Conservation (phyloP, 2,797 vertebrate species). For the Hyperoplus immaculatus region DNA sequence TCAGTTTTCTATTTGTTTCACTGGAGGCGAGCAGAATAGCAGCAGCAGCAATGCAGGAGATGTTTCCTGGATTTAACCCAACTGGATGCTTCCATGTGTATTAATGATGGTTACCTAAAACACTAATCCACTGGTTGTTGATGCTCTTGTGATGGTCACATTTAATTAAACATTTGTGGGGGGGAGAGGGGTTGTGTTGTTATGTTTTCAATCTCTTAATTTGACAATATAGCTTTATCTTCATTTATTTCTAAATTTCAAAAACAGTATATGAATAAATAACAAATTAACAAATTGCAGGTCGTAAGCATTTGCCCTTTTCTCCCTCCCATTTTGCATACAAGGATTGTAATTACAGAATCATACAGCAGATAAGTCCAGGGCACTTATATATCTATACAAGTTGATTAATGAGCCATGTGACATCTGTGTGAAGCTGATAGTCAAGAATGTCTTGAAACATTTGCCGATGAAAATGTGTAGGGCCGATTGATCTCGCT, state of each 20-base stretch:
- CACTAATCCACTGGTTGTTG: conserved; percentile 35
- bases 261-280: background rate
- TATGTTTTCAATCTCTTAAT: background rate
- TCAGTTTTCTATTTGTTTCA: conserved; percentile 16
- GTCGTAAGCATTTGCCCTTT: conserved; percentile 46
- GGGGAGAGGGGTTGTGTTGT: background rate
- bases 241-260: background rate
- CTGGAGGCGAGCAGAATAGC: conserved; percentile 45
- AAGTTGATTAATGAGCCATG: conserved; percentile 73
- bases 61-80: conserved; percentile 55
- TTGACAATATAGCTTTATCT: background rate
- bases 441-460: conserved; percentile 52
- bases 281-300: background rate
- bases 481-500: conserved; percentile 62
- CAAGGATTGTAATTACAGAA: conserved; percentile 64
- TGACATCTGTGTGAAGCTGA: conserved; percentile 78
- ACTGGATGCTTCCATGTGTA: conserved; percentile 38
- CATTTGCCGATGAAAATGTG: conserved; percentile 48
- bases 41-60: conserved; percentile 27
- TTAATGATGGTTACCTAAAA: conserved; percentile 39
- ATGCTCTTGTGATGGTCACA: conserved; percentile 24
- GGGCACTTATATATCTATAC: conserved; percentile 73
- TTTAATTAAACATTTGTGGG: conserved; percentile 3
- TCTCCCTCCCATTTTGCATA: conserved; percentile 52
- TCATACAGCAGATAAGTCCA: conserved; percentile 67